These are phyloP conservation scores for Paracentrotus lividus DNA, from an alignment of 53 echinoderm and acorn worm genomes.

Conservation along the genomic window DNA sequence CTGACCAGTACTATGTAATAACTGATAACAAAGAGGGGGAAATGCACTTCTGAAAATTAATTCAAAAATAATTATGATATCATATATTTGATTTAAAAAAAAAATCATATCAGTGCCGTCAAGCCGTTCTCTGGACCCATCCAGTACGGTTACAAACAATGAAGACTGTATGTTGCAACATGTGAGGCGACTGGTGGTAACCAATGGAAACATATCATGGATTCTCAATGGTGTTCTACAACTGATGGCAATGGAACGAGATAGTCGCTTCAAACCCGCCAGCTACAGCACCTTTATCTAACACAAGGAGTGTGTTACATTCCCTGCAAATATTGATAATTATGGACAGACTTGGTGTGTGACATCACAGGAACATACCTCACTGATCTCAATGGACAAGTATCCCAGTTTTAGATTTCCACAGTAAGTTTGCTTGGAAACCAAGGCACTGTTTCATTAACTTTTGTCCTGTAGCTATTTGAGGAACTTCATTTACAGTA, in stretches of 20 bases:
- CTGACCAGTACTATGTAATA: no score
- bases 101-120: no score
- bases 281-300: not conserved
- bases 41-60: no score
- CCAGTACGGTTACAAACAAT: no score
- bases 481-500: not conserved
- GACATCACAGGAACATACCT: not conserved
- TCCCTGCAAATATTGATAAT: not conserved
- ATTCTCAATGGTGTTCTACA: not conserved
- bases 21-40: no score
- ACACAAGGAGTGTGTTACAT: constrained; percentile 2
- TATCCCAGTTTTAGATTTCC: not conserved
- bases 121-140: no score
- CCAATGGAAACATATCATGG: not conserved
- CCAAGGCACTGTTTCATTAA: not conserved
- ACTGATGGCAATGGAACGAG: not conserved
- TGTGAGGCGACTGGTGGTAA: constrained; percentile 10
- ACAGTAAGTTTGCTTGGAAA: not conserved
- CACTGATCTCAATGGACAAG: not conserved
- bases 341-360: not conserved
- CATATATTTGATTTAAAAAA: no score
- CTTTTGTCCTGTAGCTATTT: not conserved
- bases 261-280: not conserved
- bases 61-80: no score
- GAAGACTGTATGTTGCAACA: not conserved